Base-by-base conservation (phyloP, 2,888 invertebrate genomes). In the Schizotus pectinicornis region DNA sequence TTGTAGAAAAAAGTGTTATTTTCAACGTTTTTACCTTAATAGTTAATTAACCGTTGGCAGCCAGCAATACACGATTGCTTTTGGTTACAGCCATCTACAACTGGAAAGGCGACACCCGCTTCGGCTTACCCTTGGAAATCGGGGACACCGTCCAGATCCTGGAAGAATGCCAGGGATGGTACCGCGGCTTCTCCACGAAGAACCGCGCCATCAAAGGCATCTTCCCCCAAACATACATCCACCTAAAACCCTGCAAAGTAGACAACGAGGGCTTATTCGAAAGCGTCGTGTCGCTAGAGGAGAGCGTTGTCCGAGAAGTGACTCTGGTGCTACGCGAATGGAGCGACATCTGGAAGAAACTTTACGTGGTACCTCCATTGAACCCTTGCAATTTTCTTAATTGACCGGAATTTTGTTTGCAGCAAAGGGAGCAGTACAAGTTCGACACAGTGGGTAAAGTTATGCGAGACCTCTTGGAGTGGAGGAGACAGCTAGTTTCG, bases 111-210 rank as follows among this genome's bases (percentile, higher is more conserved):
- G 91, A 92, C 79, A 88, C 88, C 30, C 86, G 88, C 48, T 90
- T 88, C 69, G 93, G 92, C 33, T 81, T 94, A 62, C 87, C 92
- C 3, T 81, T 97, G 68, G 93, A 94, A 80, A 94, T 96, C 69
- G 96, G 96, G 56, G 96, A 96, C 78, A 91, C 92, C 3, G 90
- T 96, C 2, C 94, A 95, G 78, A 93, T 96, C 69, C 81, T 94
- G 68, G 95, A 95, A 82, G 95, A 96, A 83, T 92, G 90, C 82
- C 85, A 85, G 79, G 91, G 92, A 14, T 96, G 95, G 95, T 95
- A 88, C 80, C 84, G 95, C 65, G 95, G 95, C 39, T 92, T 92
- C 75, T 89, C 90, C 59, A 88, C 89, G 14, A 90, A 92, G 71
- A 89, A 89, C 68, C 82, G 86, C 60, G 79, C 84, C 37, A 79